Evolutionary conservation across 2,797 vertebrate genomes (phyloP).

Genomic region (Cuniculus paca): DNA sequence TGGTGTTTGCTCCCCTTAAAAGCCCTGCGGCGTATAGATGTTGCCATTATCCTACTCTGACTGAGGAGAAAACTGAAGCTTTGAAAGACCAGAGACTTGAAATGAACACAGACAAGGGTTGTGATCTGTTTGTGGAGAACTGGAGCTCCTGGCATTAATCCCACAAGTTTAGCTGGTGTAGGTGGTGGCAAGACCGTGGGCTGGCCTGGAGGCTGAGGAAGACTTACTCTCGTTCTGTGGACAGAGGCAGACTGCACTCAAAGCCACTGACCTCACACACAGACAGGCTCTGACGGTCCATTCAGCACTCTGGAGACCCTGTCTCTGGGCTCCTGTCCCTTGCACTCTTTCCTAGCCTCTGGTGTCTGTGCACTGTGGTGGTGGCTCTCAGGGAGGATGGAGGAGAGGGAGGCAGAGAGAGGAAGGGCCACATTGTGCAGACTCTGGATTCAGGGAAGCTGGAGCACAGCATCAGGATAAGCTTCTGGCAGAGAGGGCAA

Average conservation of each 20-base stretch:
- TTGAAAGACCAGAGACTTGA: not conserved
- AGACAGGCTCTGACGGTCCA: not conserved
- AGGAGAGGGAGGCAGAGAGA: not conserved
- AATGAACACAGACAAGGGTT: not conserved
- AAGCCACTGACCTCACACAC: accelerated
- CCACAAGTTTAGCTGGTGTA: not conserved
- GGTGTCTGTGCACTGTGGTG: not conserved
- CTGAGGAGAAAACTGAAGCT: not conserved
- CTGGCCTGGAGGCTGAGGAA: not conserved
- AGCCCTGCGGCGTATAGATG: not conserved
- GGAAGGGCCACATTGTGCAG: not conserved
- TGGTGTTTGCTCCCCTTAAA: not conserved
- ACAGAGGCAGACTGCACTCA: not conserved
- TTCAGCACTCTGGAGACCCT: not conserved
- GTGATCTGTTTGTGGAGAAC: not conserved
- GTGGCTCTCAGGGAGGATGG: not conserved
- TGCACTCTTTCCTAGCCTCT: not conserved
- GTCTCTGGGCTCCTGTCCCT: not conserved
- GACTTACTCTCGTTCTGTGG: not conserved
- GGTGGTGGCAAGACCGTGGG: not conserved
- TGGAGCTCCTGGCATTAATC: too few relatives aligned
- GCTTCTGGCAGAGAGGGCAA: not conserved
- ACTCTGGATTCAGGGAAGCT: not conserved
- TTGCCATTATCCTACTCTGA: too few relatives aligned
- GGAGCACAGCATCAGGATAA: not conserved